Evolutionary conservation across 1,140 invertebrate genomes (phyloP).

Genomic region (Micrasema longulum): DNA sequence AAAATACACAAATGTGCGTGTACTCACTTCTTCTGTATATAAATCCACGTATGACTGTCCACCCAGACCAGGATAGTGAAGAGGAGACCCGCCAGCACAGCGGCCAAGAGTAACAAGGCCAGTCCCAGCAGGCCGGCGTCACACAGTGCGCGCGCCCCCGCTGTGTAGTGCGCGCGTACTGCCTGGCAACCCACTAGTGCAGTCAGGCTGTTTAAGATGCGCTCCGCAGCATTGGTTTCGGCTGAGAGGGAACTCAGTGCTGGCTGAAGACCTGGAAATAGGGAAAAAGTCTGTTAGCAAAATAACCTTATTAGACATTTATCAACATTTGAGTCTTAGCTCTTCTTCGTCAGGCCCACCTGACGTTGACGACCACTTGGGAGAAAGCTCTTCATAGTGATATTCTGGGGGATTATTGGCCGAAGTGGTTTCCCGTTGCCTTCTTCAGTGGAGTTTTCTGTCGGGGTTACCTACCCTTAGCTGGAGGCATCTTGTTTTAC

Average conservation of each 20-base stretch:
- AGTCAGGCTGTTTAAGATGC: slow-evolving; percentile 69
- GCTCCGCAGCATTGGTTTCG: slow-evolving; percentile 77
- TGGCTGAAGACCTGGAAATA: slow-evolving; percentile 70
- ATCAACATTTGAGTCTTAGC: too few species aligned
- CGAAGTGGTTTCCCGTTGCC: too few species aligned
- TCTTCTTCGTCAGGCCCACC: too few species aligned
- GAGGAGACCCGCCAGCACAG: slow-evolving; percentile 85
- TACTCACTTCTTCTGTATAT: slow-evolving; percentile 88
- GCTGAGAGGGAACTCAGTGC: slow-evolving; percentile 78
- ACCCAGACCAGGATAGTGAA: slow-evolving; percentile 93
- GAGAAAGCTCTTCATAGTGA: too few species aligned
- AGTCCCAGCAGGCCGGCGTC: slow-evolving; percentile 85
- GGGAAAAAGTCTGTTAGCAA: too few species aligned
- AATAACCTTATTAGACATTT: too few species aligned
- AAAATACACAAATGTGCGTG: background rate
- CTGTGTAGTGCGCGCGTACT: slow-evolving; percentile 83
- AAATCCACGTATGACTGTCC: slow-evolving; percentile 96
- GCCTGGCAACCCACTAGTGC: slow-evolving; percentile 83
- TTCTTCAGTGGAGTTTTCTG: too few species aligned
- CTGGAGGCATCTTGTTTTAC: too few species aligned
- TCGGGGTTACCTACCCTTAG: too few species aligned
- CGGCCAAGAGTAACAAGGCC: slow-evolving; percentile 86
- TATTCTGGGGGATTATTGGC: too few species aligned
- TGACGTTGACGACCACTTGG: too few species aligned
- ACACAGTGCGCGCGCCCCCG: slow-evolving; percentile 81